A percentile compares a stretch with the other conserved stretches of the same genome.
Conservation (phyloP, 2,113 vertebrate species). For the Zapornia atra region DNA sequence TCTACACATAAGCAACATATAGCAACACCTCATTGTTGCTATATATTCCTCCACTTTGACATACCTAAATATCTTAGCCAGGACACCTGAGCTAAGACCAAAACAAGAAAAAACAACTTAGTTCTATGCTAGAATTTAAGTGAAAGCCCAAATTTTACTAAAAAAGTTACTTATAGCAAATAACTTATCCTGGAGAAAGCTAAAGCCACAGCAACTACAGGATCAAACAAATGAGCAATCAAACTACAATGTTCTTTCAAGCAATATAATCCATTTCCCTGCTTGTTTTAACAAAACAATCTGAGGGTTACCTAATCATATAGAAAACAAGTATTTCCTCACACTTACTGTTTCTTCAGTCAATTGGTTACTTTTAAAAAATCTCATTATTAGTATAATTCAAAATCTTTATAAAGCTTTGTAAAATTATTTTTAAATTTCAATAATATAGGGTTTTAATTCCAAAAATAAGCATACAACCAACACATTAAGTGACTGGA, state of each 20-base stretch:
- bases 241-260: not conserved
- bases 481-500: not conserved
- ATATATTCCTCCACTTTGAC: not conserved
- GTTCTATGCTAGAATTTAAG: not conserved
- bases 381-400: not conserved
- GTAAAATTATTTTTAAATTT: not conserved
- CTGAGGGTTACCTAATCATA: not conserved
- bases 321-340: not conserved
- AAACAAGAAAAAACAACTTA: too few relatives aligned
- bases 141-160: not conserved
- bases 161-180: not conserved
- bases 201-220: not conserved
- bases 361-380: not conserved
- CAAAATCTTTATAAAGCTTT: not conserved
- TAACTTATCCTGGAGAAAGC: not conserved
- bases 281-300: not conserved
- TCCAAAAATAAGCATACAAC: not conserved
- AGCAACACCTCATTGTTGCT: not conserved
- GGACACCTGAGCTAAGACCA: not conserved
- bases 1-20: not conserved
- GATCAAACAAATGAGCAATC: not conserved
- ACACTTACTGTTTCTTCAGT: not conserved
- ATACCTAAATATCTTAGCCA: not conserved
- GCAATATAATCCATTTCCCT: not conserved
- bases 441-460: not conserved